phyloP scores from a whole-genome alignment of 64 coral and sea anemone species.

The Catalaphyllia jardinei region DNA sequence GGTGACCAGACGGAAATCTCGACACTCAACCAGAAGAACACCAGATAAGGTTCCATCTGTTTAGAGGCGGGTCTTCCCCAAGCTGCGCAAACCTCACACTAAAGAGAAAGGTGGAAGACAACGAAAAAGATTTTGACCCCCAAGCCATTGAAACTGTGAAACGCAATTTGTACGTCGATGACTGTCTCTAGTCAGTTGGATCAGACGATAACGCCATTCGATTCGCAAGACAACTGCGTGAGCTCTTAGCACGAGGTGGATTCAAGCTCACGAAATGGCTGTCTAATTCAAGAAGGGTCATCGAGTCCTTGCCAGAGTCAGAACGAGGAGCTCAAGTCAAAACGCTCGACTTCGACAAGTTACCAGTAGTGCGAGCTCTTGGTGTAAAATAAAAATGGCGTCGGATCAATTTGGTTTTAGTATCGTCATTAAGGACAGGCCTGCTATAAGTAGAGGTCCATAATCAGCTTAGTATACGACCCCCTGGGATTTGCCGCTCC shows the following conservation, averaged over 20 bases:
- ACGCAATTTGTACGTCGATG: slow-evolving; percentile 37
- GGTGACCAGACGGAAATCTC: slow-evolving; percentile 49
- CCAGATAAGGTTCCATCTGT: slow-evolving; percentile 55
- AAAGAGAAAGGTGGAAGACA: slow-evolving; percentile 35
- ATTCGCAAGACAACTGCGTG: background rate
- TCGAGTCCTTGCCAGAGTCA: too few relatives aligned
- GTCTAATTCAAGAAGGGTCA: too few relatives aligned
- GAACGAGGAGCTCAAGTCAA: too few relatives aligned
- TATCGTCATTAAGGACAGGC: slow-evolving; percentile 39
- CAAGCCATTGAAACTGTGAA: slow-evolving; percentile 10
- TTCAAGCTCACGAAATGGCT: too few relatives aligned
- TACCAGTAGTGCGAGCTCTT: too few relatives aligned
- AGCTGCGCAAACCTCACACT: slow-evolving; percentile 50
- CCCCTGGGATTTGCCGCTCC: too few relatives aligned
- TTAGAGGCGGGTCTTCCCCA: slow-evolving; percentile 42
- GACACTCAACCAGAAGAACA: background rate
- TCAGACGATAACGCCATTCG: background rate
- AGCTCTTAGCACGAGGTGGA: too few relatives aligned
- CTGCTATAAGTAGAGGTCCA: slow-evolving; percentile 16
- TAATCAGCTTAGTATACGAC: too few relatives aligned
- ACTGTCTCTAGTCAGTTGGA: too few relatives aligned
- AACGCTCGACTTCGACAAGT: too few relatives aligned
- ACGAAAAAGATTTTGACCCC: background rate
- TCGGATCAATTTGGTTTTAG: slow-evolving; percentile 43
- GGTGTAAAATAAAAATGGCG: too few relatives aligned